These are phyloP conservation scores for Pocillopora damicornis DNA, from an alignment of 64 coral and sea anemone species.

Conservation along the genomic window DNA sequence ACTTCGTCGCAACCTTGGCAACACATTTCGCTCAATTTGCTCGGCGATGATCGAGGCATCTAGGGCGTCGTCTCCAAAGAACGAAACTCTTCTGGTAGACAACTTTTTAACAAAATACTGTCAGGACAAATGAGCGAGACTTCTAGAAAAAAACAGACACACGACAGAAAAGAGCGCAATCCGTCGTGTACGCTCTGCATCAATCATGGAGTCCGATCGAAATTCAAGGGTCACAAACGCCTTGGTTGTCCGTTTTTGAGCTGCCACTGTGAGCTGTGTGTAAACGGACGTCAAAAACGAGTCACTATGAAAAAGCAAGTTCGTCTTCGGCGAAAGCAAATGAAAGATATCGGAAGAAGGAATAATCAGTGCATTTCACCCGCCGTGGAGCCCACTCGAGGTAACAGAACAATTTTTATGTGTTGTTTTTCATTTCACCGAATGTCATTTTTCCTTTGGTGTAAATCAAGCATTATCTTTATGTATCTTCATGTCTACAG, in stretches of 20 bases:
- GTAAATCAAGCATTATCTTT: background rate
- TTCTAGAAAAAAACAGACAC: background rate
- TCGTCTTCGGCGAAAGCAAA: slow-evolving; percentile 71
- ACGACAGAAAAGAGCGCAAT: slow-evolving; percentile 39
- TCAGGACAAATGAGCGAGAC: slow-evolving; percentile 3
- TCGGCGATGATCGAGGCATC: background rate
- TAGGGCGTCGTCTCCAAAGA: background rate
- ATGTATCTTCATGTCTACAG: background rate
- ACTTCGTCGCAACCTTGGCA: background rate
- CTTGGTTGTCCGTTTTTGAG: slow-evolving; percentile 42
- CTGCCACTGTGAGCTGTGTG: slow-evolving; percentile 53
- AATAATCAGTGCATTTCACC: background rate
- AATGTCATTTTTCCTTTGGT: background rate
- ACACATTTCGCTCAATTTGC: background rate
- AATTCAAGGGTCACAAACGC: slow-evolving; percentile 60
- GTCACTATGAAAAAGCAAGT: slow-evolving; percentile 80
- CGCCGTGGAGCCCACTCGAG: background rate
- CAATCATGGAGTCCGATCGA: slow-evolving; percentile 64
- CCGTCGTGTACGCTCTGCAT: slow-evolving; percentile 72
- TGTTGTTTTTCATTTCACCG: background rate
- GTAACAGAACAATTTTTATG: background rate
- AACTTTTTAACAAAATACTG: no score
- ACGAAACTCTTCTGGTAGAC: no score
- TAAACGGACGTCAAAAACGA: slow-evolving; percentile 44
- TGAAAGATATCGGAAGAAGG: slow-evolving; percentile 56